These are phyloP conservation scores for Lepidostoma basale DNA, from an alignment of 1,140 invertebrate genomes.

Conservation along the genomic window DNA sequence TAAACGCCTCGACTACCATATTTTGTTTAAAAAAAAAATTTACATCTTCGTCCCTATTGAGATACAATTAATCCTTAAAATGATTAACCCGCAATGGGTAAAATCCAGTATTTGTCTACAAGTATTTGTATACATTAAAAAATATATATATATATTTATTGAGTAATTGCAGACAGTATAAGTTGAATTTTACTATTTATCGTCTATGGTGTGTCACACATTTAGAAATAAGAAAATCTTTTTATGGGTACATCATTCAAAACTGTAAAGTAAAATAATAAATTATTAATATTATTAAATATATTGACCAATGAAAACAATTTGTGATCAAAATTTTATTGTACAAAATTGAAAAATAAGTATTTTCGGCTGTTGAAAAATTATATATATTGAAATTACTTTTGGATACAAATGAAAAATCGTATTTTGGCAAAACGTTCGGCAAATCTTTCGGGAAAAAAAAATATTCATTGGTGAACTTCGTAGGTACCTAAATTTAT, in stretches of 20 bases:
- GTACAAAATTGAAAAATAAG: slow-evolving; percentile 47
- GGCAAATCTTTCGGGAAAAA: background rate
- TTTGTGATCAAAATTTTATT: slow-evolving; percentile 59
- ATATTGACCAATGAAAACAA: slow-evolving; percentile 66
- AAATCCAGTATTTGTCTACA: no score
- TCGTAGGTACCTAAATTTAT: slow-evolving; percentile 20
- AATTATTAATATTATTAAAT: slow-evolving; percentile 49
- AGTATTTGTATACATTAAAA: no score
- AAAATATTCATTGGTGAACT: slow-evolving; percentile 18
- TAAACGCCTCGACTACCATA: no score
- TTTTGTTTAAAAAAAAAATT: no score
- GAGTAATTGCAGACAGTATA: no score
- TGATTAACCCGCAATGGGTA: no score
- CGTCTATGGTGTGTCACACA: no score
- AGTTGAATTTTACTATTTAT: no score
- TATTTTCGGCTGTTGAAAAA: slow-evolving; percentile 47
- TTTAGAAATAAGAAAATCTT: slow-evolving; percentile 1
- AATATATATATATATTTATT: no score
- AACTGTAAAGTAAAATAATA: background rate
- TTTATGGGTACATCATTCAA: background rate
- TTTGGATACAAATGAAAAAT: slow-evolving; percentile 45
- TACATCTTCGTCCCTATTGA: no score
- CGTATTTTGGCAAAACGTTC: slow-evolving; percentile 43
- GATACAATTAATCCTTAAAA: no score
- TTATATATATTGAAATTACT: slow-evolving; percentile 43